These are phyloP conservation scores for Drosophila siamana DNA, from an alignment of 2,888 invertebrate genomes.

Conservation along the genomic window DNA sequence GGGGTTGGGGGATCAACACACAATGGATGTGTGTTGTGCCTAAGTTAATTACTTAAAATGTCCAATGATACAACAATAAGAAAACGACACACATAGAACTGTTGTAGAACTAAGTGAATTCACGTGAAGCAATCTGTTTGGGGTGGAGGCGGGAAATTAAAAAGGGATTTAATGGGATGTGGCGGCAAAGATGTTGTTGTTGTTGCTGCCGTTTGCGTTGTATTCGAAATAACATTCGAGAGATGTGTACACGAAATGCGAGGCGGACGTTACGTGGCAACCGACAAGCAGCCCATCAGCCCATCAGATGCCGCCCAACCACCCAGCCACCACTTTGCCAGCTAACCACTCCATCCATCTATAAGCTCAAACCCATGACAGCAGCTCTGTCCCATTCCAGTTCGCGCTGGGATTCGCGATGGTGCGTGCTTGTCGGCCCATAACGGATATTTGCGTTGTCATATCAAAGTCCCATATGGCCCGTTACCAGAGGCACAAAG, in stretches of 20 bases:
- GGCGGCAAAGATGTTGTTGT: constrained; percentile 16
- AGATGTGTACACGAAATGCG: constrained; percentile 21
- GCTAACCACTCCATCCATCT: constrained; percentile 12
- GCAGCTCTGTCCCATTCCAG: neutral
- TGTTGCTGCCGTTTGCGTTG: constrained; percentile 6
- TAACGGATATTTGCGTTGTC: constrained; percentile 83
- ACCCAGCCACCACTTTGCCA: constrained; percentile 3
- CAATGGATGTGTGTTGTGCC: neutral
- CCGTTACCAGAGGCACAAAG: constrained; percentile 72
- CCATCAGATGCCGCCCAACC: neutral
- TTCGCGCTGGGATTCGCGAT: constrained; percentile 38
- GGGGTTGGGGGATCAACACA: no score
- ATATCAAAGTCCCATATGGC: constrained; percentile 85
- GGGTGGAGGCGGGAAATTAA: neutral
- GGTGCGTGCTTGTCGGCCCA: constrained; percentile 77
- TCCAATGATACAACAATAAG: constrained; percentile 20
- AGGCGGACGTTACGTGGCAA: constrained; percentile 54
- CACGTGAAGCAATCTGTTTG: constrained; percentile 5
- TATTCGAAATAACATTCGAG: constrained; percentile 33
- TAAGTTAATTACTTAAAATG: constrained; percentile 17
- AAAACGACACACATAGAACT: constrained; percentile 14
- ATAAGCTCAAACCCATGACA: constrained; percentile 44
- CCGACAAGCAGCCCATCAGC: constrained; percentile 19
- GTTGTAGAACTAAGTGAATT: constrained; percentile 28
- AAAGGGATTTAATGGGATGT: constrained; percentile 15